phyloP scores from a whole-genome alignment of 1,140 invertebrate species.

The Liolophura sinensis region DNA sequence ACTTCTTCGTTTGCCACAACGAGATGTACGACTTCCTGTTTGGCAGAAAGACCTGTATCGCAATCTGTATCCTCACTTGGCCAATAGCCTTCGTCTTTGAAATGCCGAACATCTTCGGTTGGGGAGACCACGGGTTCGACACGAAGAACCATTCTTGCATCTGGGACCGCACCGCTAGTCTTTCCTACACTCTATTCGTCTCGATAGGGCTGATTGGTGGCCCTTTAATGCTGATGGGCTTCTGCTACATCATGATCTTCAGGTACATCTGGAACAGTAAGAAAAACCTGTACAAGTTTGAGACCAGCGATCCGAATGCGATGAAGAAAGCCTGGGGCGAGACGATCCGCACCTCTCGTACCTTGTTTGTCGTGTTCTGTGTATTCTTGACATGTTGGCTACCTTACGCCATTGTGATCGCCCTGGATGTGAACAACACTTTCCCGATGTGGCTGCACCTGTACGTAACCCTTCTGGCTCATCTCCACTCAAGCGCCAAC shows the following conservation, averaged over 20 bases:
- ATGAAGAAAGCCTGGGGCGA: conserved; percentile 34
- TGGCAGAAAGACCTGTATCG: conserved; percentile 23
- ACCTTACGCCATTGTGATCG: conserved; percentile 48
- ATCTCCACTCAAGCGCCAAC: conserved; percentile 49
- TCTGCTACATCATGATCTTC: conserved; percentile 43
- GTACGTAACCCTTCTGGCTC: conserved; percentile 47
- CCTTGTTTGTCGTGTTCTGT: conserved; percentile 45
- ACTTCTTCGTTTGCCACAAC: conserved; percentile 49
- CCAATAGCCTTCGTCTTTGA: conserved; percentile 39
- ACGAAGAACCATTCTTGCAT: conserved; percentile 46
- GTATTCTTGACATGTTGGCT: conserved; percentile 52
- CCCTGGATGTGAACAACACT: conserved; percentile 35
- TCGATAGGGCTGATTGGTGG: conserved; percentile 33
- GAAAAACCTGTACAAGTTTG: conserved; percentile 28
- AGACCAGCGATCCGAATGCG: conserved; percentile 20
- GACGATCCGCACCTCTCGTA: conserved; percentile 36
- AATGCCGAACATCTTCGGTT: conserved; percentile 50
- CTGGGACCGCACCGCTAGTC: conserved; percentile 47
- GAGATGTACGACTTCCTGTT: conserved; percentile 28
- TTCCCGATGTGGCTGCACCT: conserved; percentile 41
- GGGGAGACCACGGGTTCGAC: conserved; percentile 51
- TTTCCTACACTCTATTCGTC: conserved; percentile 48
- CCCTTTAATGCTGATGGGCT: conserved; percentile 37
- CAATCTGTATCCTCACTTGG: conserved; percentile 39
- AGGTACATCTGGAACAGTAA: conserved; percentile 40